Conservation (phyloP, 2,113 vertebrate species). For the Eolophus roseicapilla region DNA sequence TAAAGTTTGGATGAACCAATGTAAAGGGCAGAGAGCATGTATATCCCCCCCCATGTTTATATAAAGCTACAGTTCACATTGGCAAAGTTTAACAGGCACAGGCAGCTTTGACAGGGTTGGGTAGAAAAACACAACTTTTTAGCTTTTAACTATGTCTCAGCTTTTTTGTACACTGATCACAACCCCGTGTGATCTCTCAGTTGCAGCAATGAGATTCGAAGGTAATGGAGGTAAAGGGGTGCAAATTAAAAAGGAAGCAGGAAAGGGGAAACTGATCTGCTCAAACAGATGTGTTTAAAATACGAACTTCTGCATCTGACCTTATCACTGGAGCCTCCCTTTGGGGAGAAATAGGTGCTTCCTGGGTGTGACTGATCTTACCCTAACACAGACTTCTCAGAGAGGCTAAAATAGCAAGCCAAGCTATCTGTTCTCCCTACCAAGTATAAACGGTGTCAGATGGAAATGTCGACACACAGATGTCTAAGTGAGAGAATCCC, state of each 20-base stretch:
- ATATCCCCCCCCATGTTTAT: background rate
- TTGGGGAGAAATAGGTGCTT: background rate
- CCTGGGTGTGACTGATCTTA: background rate
- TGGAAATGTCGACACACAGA: background rate
- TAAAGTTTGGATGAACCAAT: constrained; percentile 39
- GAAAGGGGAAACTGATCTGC: background rate
- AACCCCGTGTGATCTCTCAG: background rate
- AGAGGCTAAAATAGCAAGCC: background rate
- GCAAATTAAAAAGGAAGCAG: background rate
- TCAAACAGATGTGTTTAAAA: constrained; percentile 24
- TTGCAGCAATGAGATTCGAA: background rate
- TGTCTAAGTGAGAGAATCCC: background rate
- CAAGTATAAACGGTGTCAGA: background rate
- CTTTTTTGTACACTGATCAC: background rate
- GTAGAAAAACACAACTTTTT: background rate
- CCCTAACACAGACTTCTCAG: background rate
- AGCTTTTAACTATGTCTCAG: background rate
- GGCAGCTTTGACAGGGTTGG: background rate
- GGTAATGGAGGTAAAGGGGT: background rate
- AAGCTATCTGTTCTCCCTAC: background rate
- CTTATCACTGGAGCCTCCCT: background rate
- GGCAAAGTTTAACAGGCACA: background rate
- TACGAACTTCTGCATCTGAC: background rate
- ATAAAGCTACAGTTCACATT: background rate
- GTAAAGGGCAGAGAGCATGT: background rate